A percentile compares a stretch with the other conserved stretches of the same genome.
These are phyloP conservation scores for Babyrousa celebensis DNA, from an alignment of 2,797 vertebrate genomes.

Conservation along the genomic window DNA sequence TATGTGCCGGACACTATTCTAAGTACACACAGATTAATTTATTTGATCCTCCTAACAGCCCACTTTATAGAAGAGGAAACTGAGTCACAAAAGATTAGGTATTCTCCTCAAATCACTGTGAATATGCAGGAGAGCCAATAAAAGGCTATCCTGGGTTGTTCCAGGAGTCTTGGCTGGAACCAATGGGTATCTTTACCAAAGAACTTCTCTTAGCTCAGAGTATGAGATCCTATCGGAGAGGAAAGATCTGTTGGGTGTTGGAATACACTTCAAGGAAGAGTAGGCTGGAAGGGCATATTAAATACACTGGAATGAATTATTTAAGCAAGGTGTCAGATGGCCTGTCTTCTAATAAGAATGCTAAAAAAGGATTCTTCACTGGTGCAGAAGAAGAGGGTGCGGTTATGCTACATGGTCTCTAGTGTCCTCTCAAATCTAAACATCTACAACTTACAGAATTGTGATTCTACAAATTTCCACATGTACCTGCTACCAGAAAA, in stretches of 20 bases:
- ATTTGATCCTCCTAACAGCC: not conserved
- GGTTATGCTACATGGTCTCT: not conserved
- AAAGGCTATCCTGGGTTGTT: not conserved
- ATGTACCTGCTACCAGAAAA: not conserved
- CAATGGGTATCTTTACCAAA: not conserved
- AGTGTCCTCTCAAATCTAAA: slow-evolving; percentile 20
- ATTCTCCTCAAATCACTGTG: not conserved
- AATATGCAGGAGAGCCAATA: not conserved
- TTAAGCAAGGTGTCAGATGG: not conserved
- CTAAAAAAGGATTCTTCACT: not conserved
- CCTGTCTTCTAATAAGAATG: not conserved
- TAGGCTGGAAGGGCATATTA: not conserved
- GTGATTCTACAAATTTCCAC: slow-evolving; percentile 8
- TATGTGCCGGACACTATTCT: not conserved
- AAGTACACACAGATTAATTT: not conserved
- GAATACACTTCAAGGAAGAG: not conserved
- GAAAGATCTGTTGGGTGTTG: not conserved
- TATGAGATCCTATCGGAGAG: not conserved
- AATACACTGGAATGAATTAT: not conserved
- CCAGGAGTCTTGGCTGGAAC: not conserved
- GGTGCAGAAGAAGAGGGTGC: fast-evolving
- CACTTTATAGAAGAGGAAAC: not conserved
- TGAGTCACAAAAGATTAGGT: not conserved
- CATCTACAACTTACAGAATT: not conserved
- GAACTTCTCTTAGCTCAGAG: not conserved